phyloP scores from a whole-genome alignment of 1,140 invertebrate species.

The Pseudachorutes palmiensis region DNA sequence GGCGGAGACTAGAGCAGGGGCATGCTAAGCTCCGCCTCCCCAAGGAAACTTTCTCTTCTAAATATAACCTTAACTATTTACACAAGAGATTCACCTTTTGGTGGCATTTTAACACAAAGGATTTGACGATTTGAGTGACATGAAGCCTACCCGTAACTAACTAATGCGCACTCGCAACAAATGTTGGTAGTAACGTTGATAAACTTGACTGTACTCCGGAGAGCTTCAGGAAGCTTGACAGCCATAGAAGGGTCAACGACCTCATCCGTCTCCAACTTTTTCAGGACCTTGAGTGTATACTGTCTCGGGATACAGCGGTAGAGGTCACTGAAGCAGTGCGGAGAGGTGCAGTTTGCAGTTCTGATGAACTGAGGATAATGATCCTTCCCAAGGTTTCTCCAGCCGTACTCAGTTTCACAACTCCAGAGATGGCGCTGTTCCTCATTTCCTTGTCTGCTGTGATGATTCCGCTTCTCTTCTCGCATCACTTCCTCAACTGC shows the following conservation, averaged over 20 bases:
- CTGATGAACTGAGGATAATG: constrained; percentile 2
- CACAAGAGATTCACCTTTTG: no score
- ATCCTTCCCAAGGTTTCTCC: not conserved
- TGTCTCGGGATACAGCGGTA: not conserved
- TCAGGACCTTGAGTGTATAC: not conserved
- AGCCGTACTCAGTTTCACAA: constrained; percentile 6
- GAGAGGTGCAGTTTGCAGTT: not conserved
- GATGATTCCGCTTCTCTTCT: not conserved
- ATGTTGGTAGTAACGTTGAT: not conserved
- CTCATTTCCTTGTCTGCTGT: not conserved
- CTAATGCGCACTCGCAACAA: constrained; percentile 2
- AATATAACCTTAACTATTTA: no score
- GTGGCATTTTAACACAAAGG: no score
- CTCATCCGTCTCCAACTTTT: constrained; percentile 3
- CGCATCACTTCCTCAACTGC: not conserved
- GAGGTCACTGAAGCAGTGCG: not conserved
- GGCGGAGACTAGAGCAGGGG: no score
- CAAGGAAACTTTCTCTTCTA: no score
- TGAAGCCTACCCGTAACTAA: no score
- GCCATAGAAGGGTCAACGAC: not conserved
- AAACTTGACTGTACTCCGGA: not conserved
- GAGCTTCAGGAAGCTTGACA: not conserved
- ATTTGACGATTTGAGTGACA: no score
- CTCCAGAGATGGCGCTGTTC: not conserved
- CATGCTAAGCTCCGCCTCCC: no score